These are phyloP conservation scores for Pseudolaguvia tuberculata DNA, from an alignment of 2,113 vertebrate species.

Conservation along the genomic window DNA sequence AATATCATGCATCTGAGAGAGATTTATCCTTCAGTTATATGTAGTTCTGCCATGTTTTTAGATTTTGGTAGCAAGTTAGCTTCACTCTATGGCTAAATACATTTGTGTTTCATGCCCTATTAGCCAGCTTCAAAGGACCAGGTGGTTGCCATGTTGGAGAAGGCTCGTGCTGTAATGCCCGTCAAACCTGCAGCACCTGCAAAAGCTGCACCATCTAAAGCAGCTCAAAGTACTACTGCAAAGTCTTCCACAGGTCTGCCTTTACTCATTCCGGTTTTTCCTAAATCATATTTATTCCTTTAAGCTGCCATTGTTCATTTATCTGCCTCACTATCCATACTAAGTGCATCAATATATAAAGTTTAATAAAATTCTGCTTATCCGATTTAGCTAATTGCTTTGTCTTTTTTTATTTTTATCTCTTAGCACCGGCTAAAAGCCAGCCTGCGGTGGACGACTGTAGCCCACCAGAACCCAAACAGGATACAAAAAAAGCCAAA, in stretches of 20 bases:
- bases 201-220: conserved; percentile 71
- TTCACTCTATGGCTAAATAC: too few relatives aligned
- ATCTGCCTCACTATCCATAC: too few relatives aligned
- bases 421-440: conserved; percentile 53
- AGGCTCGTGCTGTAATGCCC: conserved; percentile 89
- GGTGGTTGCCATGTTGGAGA: conserved; percentile 87
- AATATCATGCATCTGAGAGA: not conserved
- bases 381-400: not conserved
- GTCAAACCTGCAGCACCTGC: conserved; percentile 79
- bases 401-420: conserved; percentile 9
- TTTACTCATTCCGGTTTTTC: not conserved
- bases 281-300: too few relatives aligned
- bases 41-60: not conserved
- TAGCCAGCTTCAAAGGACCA: conserved; percentile 96
- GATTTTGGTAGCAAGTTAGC: too few relatives aligned
- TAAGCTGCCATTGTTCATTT: too few relatives aligned
- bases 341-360: not conserved
- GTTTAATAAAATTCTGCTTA: not conserved
- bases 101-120: conserved; percentile 18
- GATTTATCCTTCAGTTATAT: not conserved
- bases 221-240: conserved; percentile 59
- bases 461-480: conserved; percentile 71
- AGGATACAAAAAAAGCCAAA: conserved; percentile 82
- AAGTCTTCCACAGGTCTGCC: conserved; percentile 76
- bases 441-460: conserved; percentile 70